Evolutionary conservation across 2,113 vertebrate species (phyloP).

Genomic region (Labeo catla): DNA sequence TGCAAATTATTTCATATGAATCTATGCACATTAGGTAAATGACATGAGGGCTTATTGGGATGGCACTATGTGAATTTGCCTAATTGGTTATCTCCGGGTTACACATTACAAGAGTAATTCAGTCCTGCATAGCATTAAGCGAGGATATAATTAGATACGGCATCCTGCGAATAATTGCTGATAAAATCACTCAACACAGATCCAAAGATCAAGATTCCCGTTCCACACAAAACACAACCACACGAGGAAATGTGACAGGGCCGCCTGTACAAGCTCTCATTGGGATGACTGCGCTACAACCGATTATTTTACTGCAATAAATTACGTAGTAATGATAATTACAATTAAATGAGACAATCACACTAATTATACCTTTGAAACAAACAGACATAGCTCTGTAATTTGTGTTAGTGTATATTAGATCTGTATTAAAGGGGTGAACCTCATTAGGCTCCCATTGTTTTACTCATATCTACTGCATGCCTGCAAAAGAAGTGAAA

Average conservation of each 20-base stretch:
- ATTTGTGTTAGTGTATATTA: slow-evolving; percentile 29
- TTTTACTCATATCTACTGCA: slow-evolving; percentile 28
- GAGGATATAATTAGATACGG: slow-evolving; percentile 1
- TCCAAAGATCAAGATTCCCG: background rate
- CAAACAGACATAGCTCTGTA: slow-evolving; percentile 18
- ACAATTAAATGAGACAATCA: slow-evolving; percentile 13
- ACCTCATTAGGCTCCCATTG: slow-evolving; percentile 33
- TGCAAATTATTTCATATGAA: background rate
- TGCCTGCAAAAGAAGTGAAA: background rate
- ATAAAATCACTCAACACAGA: slow-evolving; percentile 19
- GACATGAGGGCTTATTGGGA: slow-evolving; percentile 2
- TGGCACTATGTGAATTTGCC: slow-evolving; percentile 13
- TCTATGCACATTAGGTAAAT: background rate
- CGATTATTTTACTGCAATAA: background rate
- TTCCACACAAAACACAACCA: background rate
- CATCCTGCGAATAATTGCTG: background rate
- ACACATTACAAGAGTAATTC: slow-evolving; percentile 17
- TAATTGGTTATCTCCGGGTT: slow-evolving; percentile 14
- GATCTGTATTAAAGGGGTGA: background rate
- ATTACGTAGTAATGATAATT: slow-evolving; percentile 25
- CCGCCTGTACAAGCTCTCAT: background rate
- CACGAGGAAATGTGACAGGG: slow-evolving; percentile 12
- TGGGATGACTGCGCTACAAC: background rate
- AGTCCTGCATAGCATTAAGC: background rate
- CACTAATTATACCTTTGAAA: slow-evolving; percentile 4